These are phyloP conservation scores for Gallinago nigripennis DNA, from an alignment of 2,797 vertebrate species.

Conservation along the genomic window DNA sequence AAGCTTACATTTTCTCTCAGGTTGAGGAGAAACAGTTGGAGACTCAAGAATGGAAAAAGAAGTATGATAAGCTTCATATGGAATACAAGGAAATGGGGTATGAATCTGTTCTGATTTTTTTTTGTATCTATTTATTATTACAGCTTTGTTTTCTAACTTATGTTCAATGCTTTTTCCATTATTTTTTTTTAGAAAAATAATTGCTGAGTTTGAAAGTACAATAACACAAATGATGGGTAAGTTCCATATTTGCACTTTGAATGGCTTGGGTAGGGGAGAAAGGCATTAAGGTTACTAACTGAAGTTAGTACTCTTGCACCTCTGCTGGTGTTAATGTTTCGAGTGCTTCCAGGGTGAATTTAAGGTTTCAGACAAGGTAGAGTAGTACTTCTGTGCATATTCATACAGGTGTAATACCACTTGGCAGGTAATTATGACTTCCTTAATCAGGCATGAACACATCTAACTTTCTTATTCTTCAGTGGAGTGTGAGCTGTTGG, in stretches of 20 bases:
- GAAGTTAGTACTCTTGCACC: not conserved
- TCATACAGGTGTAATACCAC: not conserved
- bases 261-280: not conserved
- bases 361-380: not conserved
- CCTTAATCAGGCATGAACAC: not conserved
- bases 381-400: not conserved
- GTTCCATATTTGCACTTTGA: not conserved
- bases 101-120: not conserved
- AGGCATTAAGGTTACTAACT: not conserved
- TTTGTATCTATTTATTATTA: rapidly evolving
- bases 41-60: constrained; percentile 73
- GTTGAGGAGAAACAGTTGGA: constrained; percentile 73
- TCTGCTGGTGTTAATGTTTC: not conserved
- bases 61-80: constrained; percentile 73
- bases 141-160: not conserved
- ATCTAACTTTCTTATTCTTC: not conserved
- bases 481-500: not conserved
- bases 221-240: constrained; percentile 86
- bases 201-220: constrained; percentile 84
- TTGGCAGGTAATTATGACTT: not conserved
- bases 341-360: not conserved
- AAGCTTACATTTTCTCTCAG: constrained; percentile 36
- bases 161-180: not conserved
- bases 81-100: constrained; percentile 89
- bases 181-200: constrained; percentile 81